Evolutionary conservation across 1,140 invertebrate genomes (phyloP), one percentile per base, ranked within the genome.

Genomic region (Trichogramma pretiosum): DNA sequence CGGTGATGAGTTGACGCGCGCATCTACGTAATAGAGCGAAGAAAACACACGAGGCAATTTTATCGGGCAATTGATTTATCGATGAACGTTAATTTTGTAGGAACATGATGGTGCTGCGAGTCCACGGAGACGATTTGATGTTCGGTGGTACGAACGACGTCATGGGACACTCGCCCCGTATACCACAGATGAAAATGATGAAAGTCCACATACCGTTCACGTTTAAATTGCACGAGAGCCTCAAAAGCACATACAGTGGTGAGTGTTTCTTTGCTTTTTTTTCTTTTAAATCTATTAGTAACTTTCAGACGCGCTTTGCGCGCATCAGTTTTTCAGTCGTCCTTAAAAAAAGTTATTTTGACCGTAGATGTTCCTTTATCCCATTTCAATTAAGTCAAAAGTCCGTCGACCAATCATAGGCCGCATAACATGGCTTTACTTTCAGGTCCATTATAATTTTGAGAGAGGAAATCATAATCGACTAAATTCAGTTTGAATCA

Each of bases 201-300:
- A 80, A 83, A 63, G 82, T 85, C 24, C 82, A 84, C 63, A 84
- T 85, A 64, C 83, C 83, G 18, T 85, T 84, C 67, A 85, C 82
- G 17, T 85, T 85, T 63, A 84, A 83, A 62, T 72, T 85, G 23
- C 70, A 81, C 55, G 82, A 85, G 58, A 78, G 74, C 45, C 75
- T 74, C 33, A 72, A 67, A 53, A 74, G 74, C 49, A 70, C 66
- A 38, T 73, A 70, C 43, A 63, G 65, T 26, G 69, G 67, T 70
- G 51, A 70, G 67, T 65, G 28, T 34, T 14, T 22, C 37, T 11
- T 2, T 2, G 9, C 14, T 9, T 4, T 23, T 23, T 45, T 36
- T 34, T 10, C 24, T 45, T 21, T 34, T 26, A n/a, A n/a, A n/a
- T n/a, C n/a, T n/a, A n/a, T n/a, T n/a, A n/a, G n/a, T n/a, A n/a